phyloP scores from a whole-genome alignment of 2,113 vertebrate genomes.

The Hippopotamus amphibius region DNA sequence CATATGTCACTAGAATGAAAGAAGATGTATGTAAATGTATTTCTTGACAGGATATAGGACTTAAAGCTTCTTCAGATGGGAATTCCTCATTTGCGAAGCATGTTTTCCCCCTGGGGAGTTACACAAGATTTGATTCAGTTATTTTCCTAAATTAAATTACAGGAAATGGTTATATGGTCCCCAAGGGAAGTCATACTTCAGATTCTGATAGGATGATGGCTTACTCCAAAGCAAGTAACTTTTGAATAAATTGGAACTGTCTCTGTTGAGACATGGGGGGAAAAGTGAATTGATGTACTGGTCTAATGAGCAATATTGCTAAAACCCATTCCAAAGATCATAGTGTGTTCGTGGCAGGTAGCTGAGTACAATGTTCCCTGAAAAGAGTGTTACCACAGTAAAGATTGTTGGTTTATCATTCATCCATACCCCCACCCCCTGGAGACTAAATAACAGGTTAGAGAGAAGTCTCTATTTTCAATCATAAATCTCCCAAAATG shows the following conservation, averaged over 20 bases:
- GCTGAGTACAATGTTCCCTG: conserved; percentile 6
- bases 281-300: conserved; percentile 71
- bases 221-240: conserved; percentile 81
- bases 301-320: conserved; percentile 73
- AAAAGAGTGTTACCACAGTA: background rate
- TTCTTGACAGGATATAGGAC: conserved; percentile 56
- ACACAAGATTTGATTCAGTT: conserved; percentile 77
- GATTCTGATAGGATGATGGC: conserved; percentile 66
- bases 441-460: background rate
- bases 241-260: conserved; percentile 77
- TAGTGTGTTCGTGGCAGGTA: background rate
- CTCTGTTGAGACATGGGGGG: background rate
- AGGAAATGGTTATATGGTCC: conserved; percentile 57
- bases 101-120: conserved; percentile 59
- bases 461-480: conserved; percentile 47
- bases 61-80: conserved; percentile 58
- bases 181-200: conserved; percentile 63
- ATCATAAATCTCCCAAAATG: conserved; percentile 1
- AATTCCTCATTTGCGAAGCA: conserved; percentile 79
- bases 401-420: background rate
- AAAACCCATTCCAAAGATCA: conserved; percentile 34
- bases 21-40: conserved; percentile 75
- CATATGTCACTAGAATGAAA: conserved; percentile 19
- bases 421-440: background rate
- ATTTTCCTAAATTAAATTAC: conserved; percentile 83